Base-by-base conservation (phyloP, 30 jellyfish, hydroid and myxozoan genomes). In the Clytia hemisphaerica region DNA sequence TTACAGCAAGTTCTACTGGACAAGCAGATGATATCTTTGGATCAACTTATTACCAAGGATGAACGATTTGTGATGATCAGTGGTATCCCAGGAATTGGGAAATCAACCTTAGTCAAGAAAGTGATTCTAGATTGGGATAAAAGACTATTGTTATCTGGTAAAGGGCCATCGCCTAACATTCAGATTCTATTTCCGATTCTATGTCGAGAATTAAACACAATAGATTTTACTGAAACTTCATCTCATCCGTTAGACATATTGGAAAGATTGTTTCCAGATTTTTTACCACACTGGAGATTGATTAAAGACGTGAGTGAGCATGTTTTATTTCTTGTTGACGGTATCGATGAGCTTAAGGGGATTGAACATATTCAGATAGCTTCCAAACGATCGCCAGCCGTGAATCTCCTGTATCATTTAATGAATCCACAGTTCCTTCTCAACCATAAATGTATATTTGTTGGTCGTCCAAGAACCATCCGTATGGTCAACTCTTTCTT, bases 41-140 rank as follows among this genome's bases (percentile, higher is more conserved):
- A 57, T 4, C 44, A 57, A n/a, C 25, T 57, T 22, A 26, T 57
- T 0, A 57, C 37, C 1, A 21, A 22, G 7, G 42, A 30, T 30
- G 51, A 57, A 21, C 27, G 30, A 22, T 57, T 57, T 57, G 70
- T 57, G 42, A 5, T 30, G 42, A 22, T 57, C 26, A 57, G 33
- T 57, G 70, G 70, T 22, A 57, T 57, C 4, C 44, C 70, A 7
- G 70, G 70, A 5, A 21, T 30, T 57, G 70, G 70, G 1, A 57
- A 57, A n/a, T 57, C 70, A 6, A 57, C 70, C 0, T 30, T 57
- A 30, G 4, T 57, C 30, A 44, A 57, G 33, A 57, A n/a, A 22
- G 25, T 57, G 51, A 33, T 57, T 5, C 33, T n/a, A 1, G 25
- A 33, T 4, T 57, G 70, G 70, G 27, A 37, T 22, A 57, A 7